Evolutionary conservation across 2,113 vertebrate species (phyloP).

Genomic region (Chascanopsetta lugubris): DNA sequence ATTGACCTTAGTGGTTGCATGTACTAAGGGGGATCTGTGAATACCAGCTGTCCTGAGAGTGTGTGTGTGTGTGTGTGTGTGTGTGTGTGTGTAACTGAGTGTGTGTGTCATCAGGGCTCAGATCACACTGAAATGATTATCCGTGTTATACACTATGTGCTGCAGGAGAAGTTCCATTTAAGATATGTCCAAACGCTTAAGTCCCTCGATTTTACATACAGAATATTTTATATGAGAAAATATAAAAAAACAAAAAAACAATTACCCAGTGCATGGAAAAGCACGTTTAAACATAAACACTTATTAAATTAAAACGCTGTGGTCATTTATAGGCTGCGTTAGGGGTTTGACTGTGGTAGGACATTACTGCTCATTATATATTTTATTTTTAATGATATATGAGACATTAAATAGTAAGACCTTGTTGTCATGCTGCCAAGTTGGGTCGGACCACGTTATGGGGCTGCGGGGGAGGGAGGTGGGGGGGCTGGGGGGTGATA

Average conservation of each 20-base stretch:
- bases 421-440: constrained; percentile 10
- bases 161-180: not conserved
- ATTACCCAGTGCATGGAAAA: not conserved
- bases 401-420: not conserved
- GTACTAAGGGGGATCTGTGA: constrained; percentile 1
- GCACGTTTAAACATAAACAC: not conserved
- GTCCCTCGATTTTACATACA: not conserved
- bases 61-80: too few species aligned
- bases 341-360: not conserved
- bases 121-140: not conserved
- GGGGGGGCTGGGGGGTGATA: not conserved
- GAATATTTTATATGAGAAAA: not conserved
- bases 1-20: constrained; percentile 7
- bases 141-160: not conserved
- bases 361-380: not conserved
- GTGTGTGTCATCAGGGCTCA: not conserved
- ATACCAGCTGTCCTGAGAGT: too few species aligned
- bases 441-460: constrained; percentile 12
- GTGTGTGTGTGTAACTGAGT: not conserved
- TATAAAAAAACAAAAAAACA: not conserved
- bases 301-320: not conserved
- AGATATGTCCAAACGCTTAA: not conserved
- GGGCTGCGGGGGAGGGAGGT: not conserved
- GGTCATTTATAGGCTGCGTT: not conserved
- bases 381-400: not conserved